Evolutionary conservation across 2,888 invertebrate species (phyloP).

Genomic region (Sarcophaga caerulescens): DNA sequence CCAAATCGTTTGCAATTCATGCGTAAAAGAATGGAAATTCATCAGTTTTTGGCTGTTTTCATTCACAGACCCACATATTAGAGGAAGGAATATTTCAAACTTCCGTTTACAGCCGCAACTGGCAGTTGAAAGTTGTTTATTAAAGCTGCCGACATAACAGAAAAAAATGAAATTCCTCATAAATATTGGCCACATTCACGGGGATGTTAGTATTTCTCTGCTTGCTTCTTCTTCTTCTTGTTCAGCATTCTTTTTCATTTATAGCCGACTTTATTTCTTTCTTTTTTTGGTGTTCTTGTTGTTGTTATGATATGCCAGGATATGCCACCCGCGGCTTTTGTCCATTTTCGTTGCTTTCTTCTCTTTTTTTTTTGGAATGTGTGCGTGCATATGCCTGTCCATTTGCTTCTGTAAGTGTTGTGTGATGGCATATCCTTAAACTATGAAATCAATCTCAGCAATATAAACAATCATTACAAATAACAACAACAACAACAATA

Average conservation of each 20-base stretch:
- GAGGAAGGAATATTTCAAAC: conserved; percentile 36
- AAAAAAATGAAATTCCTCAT: conserved; percentile 39
- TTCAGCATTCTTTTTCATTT: background rate
- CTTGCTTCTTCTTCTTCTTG: background rate
- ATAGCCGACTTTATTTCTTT: too few species aligned
- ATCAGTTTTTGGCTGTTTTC: conserved; percentile 69
- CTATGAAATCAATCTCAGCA: conserved; percentile 60
- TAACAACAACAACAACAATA: background rate
- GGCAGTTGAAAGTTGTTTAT: too few species aligned
- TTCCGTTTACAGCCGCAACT: conserved; percentile 11
- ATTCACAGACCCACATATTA: conserved; percentile 48
- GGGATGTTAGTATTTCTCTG: background rate
- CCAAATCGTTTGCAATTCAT: conserved; percentile 67
- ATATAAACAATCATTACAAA: conserved; percentile 34
- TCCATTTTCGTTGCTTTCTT: conserved; percentile 30
- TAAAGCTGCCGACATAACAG: background rate
- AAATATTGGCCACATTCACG: conserved; percentile 9
- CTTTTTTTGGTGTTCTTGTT: conserved; percentile 13
- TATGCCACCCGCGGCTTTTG: conserved; percentile 57
- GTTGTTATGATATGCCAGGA: conserved; percentile 24
- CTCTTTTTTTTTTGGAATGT: background rate
- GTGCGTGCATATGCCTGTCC: background rate
- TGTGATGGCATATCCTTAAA: conserved; percentile 43
- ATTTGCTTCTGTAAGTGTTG: background rate
- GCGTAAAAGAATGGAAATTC: conserved; percentile 77